Conservation (phyloP, 2,797 vertebrate species). For the Pangasius sanitwongsei region DNA sequence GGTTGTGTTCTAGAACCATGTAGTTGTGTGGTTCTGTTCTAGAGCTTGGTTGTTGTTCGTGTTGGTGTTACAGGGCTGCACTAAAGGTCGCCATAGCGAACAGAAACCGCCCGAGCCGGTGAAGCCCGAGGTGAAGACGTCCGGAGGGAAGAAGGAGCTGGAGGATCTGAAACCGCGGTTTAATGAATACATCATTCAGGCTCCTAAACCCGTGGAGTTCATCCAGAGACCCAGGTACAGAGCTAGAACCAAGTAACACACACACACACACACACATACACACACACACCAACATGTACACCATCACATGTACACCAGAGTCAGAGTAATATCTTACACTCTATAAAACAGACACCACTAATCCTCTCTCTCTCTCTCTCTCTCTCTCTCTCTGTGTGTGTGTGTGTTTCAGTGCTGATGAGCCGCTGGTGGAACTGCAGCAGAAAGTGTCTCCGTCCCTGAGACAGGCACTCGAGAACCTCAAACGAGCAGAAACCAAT, state of each 20-base stretch:
- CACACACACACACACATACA: not conserved
- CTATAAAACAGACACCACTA: not conserved
- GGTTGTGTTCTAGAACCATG: not conserved
- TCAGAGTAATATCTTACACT: not conserved
- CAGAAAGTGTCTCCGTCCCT: conserved; percentile 81
- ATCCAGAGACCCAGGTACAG: conserved; percentile 88
- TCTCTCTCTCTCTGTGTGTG: conserved; percentile 52
- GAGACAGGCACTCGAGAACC: conserved; percentile 82
- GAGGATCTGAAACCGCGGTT: conserved; percentile 75
- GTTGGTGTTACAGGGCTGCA: conserved; percentile 83
- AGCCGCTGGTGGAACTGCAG: conserved; percentile 79
- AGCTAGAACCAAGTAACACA: not conserved
- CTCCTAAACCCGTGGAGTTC: conserved; percentile 84
- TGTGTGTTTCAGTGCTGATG: conserved; percentile 75
- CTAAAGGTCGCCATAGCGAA: conserved; percentile 89
- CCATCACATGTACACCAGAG: not conserved
- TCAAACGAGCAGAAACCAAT: conserved; percentile 72
- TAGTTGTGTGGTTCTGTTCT: too few species aligned
- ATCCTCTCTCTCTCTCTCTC: not conserved
- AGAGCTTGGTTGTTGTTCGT: not conserved
- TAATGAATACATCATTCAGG: conserved; percentile 81
- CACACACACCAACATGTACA: not conserved
- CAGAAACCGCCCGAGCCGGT: conserved; percentile 93
- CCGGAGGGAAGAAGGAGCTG: conserved; percentile 80
- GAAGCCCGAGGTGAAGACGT: conserved; percentile 89